phyloP scores from a whole-genome alignment of 2,888 invertebrate genomes.

The Thereva unica region DNA sequence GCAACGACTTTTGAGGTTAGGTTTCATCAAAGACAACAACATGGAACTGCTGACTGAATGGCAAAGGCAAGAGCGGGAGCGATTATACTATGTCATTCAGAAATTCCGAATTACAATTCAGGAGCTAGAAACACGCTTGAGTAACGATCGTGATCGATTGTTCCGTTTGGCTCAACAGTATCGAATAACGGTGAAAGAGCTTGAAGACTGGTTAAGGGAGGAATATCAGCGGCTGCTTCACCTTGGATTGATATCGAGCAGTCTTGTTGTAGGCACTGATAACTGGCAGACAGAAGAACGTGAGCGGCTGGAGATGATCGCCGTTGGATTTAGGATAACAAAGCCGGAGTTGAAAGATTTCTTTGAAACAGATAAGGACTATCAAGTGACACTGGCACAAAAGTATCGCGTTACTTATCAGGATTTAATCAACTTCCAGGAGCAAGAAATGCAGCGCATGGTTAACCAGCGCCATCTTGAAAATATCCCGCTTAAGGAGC shows the following conservation, averaged over 20 bases:
- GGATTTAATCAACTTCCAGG: slow-evolving; percentile 49
- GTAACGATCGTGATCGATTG: slow-evolving; percentile 50
- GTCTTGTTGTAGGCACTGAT: slow-evolving; percentile 4
- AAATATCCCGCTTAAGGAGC: slow-evolving; percentile 45
- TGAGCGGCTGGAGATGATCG: slow-evolving; percentile 50
- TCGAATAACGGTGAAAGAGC: slow-evolving; percentile 52
- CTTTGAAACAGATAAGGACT: slow-evolving; percentile 47
- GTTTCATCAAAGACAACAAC: slow-evolving; percentile 42
- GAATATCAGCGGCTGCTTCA: slow-evolving; percentile 52
- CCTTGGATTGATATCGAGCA: slow-evolving; percentile 46
- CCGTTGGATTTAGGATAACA: slow-evolving; percentile 49
- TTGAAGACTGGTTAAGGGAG: slow-evolving; percentile 53
- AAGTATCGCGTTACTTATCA: slow-evolving; percentile 47
- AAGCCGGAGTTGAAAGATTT: slow-evolving; percentile 50
- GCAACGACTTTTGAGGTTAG: slow-evolving; percentile 50
- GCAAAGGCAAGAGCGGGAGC: slow-evolving; percentile 52
- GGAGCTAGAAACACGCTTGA: slow-evolving; percentile 53
- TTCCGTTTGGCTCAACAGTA: slow-evolving; percentile 53
- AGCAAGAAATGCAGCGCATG: slow-evolving; percentile 46
- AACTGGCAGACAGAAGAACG: slow-evolving; percentile 51
- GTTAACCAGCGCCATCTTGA: slow-evolving; percentile 49
- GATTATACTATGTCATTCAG: slow-evolving; percentile 51
- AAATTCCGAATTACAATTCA: slow-evolving; percentile 52
- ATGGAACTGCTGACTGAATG: slow-evolving; percentile 50
- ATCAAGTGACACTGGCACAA: slow-evolving; percentile 48